Conservation (phyloP, 2,797 vertebrate genomes). For the Emys orbicularis region DNA sequence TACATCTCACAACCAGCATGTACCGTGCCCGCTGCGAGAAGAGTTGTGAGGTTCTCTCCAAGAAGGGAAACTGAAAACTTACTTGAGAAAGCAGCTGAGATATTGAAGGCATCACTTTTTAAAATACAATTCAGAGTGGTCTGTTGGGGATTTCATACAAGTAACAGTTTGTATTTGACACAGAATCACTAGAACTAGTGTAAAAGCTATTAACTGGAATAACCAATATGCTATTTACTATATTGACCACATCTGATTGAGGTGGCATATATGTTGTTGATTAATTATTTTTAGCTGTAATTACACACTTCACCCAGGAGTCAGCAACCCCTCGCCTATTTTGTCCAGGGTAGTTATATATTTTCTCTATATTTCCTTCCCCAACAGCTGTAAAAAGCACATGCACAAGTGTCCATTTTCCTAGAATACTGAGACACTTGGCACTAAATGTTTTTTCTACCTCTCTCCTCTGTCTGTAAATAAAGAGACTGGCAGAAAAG, state of each 20-base stretch:
- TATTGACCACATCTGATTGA: conserved; percentile 37
- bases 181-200: background rate
- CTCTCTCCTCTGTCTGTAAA: background rate
- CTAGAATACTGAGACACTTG: rapidly evolving
- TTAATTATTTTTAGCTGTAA: conserved; percentile 29
- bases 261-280: conserved; percentile 12
- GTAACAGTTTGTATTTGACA: background rate
- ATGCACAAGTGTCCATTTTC: rapidly evolving
- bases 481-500: background rate
- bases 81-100: background rate
- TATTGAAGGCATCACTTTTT: background rate
- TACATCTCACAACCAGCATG: background rate
- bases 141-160: background rate
- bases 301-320: background rate
- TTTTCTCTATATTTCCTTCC: background rate
- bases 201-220: background rate
- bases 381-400: rapidly evolving
- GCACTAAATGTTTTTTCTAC: background rate
- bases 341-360: background rate
- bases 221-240: conserved; percentile 18
- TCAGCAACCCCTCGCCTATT: background rate
- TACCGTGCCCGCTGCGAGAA: background rate
- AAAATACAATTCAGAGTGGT: background rate
- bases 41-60: background rate
- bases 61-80: background rate